phyloP scores from a whole-genome alignment of 2,888 invertebrate species.

The Troglohyphantes excavatus region DNA sequence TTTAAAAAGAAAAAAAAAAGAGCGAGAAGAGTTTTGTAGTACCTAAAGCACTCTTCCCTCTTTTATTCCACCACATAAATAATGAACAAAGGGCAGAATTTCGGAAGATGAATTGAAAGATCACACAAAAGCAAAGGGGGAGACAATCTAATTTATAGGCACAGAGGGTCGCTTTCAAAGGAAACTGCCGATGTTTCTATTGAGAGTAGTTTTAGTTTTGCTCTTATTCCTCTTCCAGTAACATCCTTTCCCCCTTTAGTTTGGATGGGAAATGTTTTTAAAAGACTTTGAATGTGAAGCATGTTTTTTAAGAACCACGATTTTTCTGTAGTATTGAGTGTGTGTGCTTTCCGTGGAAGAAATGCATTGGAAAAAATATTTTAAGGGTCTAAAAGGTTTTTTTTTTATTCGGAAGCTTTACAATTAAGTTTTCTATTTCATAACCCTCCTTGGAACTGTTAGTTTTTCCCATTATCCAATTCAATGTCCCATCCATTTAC shows the following conservation, averaged over 20 bases:
- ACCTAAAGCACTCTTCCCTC: background rate
- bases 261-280: slow-evolving; percentile 22
- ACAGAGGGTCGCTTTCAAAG: background rate
- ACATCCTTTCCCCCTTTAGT: slow-evolving; percentile 19
- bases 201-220: background rate
- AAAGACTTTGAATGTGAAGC: background rate
- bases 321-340: too few relatives aligned
- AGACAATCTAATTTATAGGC: slow-evolving; percentile 46
- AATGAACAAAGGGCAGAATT: slow-evolving; percentile 27
- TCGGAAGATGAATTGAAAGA: slow-evolving; percentile 41
- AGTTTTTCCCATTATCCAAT: too few relatives aligned
- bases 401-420: too few relatives aligned
- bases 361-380: too few relatives aligned
- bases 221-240: slow-evolving; percentile 19
- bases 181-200: background rate
- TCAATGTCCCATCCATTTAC: too few relatives aligned
- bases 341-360: too few relatives aligned
- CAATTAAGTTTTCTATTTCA: too few relatives aligned
- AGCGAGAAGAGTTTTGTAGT: background rate
- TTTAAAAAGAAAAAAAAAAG: background rate
- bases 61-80: slow-evolving; percentile 16
- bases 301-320: too few relatives aligned
- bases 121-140: slow-evolving; percentile 24
- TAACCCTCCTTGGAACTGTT: too few relatives aligned
- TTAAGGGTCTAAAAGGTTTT: too few relatives aligned